Percentiles rank a stretch among this genome's conserved stretches.
These are phyloP conservation scores for Oegoconia quadripuncta DNA, from an alignment of 2,888 invertebrate species.

Conservation along the genomic window DNA sequence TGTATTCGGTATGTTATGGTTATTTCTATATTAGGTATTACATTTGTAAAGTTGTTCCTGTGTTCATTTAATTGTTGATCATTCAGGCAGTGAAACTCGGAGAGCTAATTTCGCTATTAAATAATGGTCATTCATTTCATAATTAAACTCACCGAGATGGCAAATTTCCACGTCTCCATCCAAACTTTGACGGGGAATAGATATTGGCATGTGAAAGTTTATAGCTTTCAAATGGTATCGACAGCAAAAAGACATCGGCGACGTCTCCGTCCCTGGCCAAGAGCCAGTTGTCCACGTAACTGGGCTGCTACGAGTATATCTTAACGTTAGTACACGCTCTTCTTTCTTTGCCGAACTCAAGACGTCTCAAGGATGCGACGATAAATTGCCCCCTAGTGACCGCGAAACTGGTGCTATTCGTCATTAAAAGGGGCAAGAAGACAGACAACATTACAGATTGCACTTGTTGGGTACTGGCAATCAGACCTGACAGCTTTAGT, in stretches of 20 bases:
- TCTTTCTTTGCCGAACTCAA: conserved; percentile 1
- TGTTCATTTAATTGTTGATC: no score
- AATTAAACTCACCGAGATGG: no score
- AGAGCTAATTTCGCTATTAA: no score
- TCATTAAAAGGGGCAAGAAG: background rate
- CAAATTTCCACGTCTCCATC: no score
- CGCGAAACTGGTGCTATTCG: background rate
- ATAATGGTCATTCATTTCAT: background rate
- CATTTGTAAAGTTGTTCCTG: no score
- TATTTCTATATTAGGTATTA: no score
- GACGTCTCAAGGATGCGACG: conserved; percentile 11
- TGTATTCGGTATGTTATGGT: no score
- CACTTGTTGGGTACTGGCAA: no score
- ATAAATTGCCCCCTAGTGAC: conserved; percentile 3
- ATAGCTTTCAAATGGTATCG: conserved; percentile 44
- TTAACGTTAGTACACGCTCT: conserved; percentile 5
- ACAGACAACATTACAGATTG: background rate
- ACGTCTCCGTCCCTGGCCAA: conserved; percentile 49
- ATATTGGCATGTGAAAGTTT: conserved; percentile 20
- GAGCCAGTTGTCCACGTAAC: conserved; percentile 41
- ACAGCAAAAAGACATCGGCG: conserved; percentile 44
- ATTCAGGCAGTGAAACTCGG: no score
- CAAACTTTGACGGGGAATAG: no score
- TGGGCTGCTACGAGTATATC: conserved; percentile 1
- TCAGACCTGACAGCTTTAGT: no score